Base-by-base conservation (phyloP, 2,797 vertebrate genomes). In the Nannoperca obscura region DNA sequence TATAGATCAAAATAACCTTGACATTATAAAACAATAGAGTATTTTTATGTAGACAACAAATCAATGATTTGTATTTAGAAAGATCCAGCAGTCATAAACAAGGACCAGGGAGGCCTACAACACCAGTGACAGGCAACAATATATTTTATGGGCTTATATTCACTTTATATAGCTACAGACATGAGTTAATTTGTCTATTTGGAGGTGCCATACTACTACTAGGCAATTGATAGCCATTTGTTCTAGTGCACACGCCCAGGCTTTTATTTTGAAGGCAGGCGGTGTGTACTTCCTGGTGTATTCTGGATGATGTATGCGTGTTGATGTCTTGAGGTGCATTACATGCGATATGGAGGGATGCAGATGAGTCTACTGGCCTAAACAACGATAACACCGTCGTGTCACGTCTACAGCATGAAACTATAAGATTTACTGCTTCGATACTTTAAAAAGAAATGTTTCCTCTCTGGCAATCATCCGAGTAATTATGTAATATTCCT, bases 211-310 rank as follows among this genome's bases (percentile, higher is more conserved):
- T 30, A 30, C 1, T 17, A 7, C 15, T 7, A 19, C 44, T 17
- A 46, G 3, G 15, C 13, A 17, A 0, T 42, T 47, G 27, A 38
- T 19, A 24, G 32, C 32, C 2, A 36, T 55, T 8, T 34, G 19
- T 5, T 2, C 1, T 1, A 1, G 7, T 7, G 24, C 2, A 27
- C 14, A 8, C n/a, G n/a, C 7, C 11, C 3, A 11, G 5, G 38
- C 61, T 71, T 83, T 86, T 89, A 89, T 78, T 88, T 71, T 86
- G 71, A 74, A 83, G 70, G 46, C 8, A 2, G 10, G 6, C 10
- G 24, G 5, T 0, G 7, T 14, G 40, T 30, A 13, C 30, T 72
- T 83, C 78, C 65, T 15, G 64, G 0, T 65, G 24, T 17, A 15
- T 19, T 17, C 6, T 47, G 20, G 2, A 12, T 9, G n/a, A 2